These are phyloP conservation scores for Drosophila eugracilis DNA, from an alignment of 1,140 invertebrate genomes.

Conservation along the genomic window DNA sequence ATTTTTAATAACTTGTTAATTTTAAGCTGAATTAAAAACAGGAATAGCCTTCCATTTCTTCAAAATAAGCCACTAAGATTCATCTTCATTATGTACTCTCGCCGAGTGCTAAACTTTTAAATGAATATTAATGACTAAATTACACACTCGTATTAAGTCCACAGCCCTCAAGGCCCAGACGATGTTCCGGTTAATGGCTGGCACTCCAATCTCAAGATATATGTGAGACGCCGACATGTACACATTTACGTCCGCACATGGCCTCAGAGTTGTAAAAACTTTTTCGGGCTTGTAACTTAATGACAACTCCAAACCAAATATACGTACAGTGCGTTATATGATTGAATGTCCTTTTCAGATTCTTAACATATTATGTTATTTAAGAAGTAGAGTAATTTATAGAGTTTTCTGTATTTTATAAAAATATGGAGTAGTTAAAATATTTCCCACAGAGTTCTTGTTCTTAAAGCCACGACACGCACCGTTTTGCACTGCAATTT, in stretches of 20 bases:
- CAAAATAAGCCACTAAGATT: neutral
- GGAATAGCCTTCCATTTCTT: neutral
- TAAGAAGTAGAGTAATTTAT: no score
- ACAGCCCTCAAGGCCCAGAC: neutral
- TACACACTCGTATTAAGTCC: neutral
- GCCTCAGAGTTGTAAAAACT: slow-evolving; percentile 10
- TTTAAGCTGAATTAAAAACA: neutral
- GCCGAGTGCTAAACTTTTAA: slow-evolving; percentile 1
- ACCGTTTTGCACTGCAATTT: slow-evolving; percentile 44
- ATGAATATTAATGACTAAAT: slow-evolving; percentile 28
- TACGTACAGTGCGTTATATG: slow-evolving; percentile 9
- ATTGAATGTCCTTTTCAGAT: no score
- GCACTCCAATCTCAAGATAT: slow-evolving; percentile 11
- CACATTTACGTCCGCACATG: neutral
- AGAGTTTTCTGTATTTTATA: neutral
- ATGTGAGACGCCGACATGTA: neutral
- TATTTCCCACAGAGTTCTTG: neutral
- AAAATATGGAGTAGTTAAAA: no score
- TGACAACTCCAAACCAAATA: slow-evolving; percentile 21
- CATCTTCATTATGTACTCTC: slow-evolving; percentile 3
- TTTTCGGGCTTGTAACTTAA: slow-evolving; percentile 24
- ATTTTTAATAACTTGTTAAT: neutral
- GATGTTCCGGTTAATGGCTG: slow-evolving; percentile 18
- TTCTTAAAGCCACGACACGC: neutral
- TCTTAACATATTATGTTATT: no score